Evolutionary conservation across 2,888 invertebrate genomes (phyloP), one percentile per base, ranked within the genome.

Genomic region (Coenonympha glycerion): DNA sequence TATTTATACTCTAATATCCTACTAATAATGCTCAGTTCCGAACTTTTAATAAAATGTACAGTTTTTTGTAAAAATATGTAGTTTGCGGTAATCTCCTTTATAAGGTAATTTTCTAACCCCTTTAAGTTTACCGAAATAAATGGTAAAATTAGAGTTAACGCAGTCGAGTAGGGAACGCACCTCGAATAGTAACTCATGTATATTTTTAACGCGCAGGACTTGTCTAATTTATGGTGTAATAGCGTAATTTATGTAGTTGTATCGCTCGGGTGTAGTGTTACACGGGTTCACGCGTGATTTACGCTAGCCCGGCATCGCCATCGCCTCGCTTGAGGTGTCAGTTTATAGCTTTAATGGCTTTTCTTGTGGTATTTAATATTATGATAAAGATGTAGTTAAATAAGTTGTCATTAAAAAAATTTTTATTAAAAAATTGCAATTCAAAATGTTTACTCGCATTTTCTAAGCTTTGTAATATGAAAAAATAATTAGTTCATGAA

Each of bases 221-320:
- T 45, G 46, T 22, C 52, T 62, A 61, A 72, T 72, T 69, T 69
- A 72, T 69, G 48, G 63, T 61, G 57, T 63, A 65, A 63, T 64
- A 61, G 50, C 33, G 62, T 69, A 64, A 69, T 70, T 72, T 72
- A 71, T 72, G 65, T 68, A 67, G 68, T 71, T 58, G 62, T 60
- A 34, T 47, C 33, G 40, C 37, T n/a, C 39, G 28, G 59, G 61
- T 63, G 57, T 65, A 52, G 44, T 48, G 61, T 69, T 65, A 63
- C 66, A 48, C 8, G 21, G 28, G 34, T 42, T 21, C 1, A 3
- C 18, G 33, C 28, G 44, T 50, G 47, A 51, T 47, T 51, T 54
- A 45, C 41, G 24, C 15, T 8, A 3, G 6, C 24, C 9, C 3
- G 24, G 3, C 24, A 26, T 9, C 8, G 24, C 24, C 6, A 26